Conservation (phyloP, 2,888 invertebrate genomes). For the Invenusta paracnida region DNA sequence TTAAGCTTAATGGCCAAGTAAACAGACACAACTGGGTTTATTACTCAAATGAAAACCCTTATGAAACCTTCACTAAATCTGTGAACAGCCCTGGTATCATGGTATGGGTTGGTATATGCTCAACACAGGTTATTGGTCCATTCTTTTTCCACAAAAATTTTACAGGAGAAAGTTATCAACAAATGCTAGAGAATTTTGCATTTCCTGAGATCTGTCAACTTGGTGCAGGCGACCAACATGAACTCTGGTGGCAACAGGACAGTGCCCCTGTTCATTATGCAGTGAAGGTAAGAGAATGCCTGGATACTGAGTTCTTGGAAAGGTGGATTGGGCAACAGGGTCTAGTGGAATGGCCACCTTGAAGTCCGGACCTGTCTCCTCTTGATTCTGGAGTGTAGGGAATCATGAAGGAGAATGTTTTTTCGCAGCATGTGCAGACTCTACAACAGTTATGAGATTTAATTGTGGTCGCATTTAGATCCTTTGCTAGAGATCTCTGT, state of each 20-base stretch:
- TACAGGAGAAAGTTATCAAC: slow-evolving; percentile 4
- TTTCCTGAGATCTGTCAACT: slow-evolving; percentile 3
- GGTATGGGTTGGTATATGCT: slow-evolving; percentile 21
- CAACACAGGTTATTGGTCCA: slow-evolving; percentile 5
- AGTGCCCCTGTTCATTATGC: slow-evolving; percentile 7
- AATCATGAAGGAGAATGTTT: slow-evolving; percentile 9
- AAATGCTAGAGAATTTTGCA: slow-evolving; percentile 29
- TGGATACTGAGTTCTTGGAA: slow-evolving; percentile 16
- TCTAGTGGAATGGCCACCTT: slow-evolving; percentile 16
- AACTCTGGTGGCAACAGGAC: slow-evolving; percentile 37
- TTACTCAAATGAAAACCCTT: slow-evolving; percentile 31
- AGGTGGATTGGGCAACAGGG: slow-evolving; percentile 25
- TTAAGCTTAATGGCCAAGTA: slow-evolving; percentile 32
- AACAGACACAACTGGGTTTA: slow-evolving; percentile 33
- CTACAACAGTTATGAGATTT: neutral
- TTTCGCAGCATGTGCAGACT: neutral
- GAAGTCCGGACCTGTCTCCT: slow-evolving; percentile 28
- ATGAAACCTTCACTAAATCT: neutral
- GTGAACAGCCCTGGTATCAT: slow-evolving; percentile 32
- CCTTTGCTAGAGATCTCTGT: slow-evolving; percentile 6
- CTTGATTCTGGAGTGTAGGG: slow-evolving; percentile 9
- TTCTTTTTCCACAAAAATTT: slow-evolving; percentile 16
- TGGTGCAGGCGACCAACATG: slow-evolving; percentile 14
- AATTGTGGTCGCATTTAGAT: neutral
- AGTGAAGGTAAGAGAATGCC: slow-evolving; percentile 2